phyloP scores from a whole-genome alignment of 2,888 invertebrate genomes.

The Colletes collaris region DNA sequence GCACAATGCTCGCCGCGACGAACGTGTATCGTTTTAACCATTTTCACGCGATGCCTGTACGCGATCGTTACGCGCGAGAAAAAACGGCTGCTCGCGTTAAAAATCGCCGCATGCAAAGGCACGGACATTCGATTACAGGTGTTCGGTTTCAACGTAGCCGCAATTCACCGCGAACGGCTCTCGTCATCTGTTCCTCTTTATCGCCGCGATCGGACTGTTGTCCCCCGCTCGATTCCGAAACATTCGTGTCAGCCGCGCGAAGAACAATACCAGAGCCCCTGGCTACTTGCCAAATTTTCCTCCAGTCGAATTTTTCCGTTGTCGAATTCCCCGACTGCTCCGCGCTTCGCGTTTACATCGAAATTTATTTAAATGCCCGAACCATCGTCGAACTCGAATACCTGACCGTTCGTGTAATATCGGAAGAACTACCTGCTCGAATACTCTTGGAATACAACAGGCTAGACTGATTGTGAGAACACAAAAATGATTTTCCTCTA shows the following conservation, averaged over 20 bases:
- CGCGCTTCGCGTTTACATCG: no score
- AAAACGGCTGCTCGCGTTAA: slow-evolving; percentile 8
- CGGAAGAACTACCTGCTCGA: no score
- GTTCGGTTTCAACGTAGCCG: slow-evolving; percentile 9
- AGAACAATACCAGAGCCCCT: neutral
- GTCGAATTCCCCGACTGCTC: no score
- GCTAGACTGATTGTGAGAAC: no score
- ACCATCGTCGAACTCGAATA: no score
- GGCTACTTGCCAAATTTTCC: no score
- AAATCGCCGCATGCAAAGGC: slow-evolving; percentile 12
- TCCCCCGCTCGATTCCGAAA: no score
- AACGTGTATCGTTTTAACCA: neutral
- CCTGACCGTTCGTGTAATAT: no score
- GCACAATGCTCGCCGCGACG: neutral
- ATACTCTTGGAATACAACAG: no score
- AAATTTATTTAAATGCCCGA: neutral
- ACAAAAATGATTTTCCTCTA: no score
- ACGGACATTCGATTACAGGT: slow-evolving; percentile 17
- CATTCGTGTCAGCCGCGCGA: neutral
- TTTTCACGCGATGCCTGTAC: neutral
- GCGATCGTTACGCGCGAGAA: slow-evolving; percentile 12
- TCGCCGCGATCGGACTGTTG: slow-evolving; percentile 2
- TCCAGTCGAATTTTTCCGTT: no score
- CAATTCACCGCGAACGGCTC: neutral
- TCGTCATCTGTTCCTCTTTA: slow-evolving; percentile 7